Evolutionary conservation across 2,797 vertebrate species (phyloP).

Genomic region (Periparus ater): DNA sequence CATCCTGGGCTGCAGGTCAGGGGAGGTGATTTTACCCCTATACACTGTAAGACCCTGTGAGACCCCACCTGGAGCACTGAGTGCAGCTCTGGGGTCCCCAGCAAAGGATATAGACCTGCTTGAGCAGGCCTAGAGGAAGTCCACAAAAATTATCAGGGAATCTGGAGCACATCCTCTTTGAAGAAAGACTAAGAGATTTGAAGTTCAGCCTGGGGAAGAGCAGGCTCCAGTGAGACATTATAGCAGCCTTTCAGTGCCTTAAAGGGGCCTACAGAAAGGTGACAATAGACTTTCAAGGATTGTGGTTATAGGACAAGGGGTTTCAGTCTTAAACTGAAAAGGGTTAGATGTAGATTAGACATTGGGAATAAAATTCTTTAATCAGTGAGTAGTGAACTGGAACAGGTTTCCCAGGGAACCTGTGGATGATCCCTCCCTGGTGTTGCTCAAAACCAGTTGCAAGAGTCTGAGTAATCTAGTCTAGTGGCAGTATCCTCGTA

Average conservation of each 20-base stretch:
- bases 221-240: neutral
- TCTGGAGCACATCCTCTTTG: neutral
- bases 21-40: neutral
- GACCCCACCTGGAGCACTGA: too few relatives aligned
- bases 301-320: neutral
- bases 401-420: neutral
- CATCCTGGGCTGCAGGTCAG: neutral
- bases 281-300: neutral
- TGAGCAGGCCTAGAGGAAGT: neutral
- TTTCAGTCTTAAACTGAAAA: neutral
- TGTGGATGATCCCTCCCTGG: neutral
- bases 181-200: neutral
- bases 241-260: neutral
- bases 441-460: neutral
- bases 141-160: neutral
- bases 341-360: neutral
- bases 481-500: neutral
- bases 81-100: neutral
- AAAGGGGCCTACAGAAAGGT: neutral
- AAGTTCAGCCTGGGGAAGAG: neutral
- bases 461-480: neutral
- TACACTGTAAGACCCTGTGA: neutral
- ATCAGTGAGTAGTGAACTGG: neutral
- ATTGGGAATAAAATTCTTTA: neutral
- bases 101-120: neutral